Evolutionary conservation across 2,888 invertebrate species (phyloP).

Genomic region (Mesorhabditis spiculigera): DNA sequence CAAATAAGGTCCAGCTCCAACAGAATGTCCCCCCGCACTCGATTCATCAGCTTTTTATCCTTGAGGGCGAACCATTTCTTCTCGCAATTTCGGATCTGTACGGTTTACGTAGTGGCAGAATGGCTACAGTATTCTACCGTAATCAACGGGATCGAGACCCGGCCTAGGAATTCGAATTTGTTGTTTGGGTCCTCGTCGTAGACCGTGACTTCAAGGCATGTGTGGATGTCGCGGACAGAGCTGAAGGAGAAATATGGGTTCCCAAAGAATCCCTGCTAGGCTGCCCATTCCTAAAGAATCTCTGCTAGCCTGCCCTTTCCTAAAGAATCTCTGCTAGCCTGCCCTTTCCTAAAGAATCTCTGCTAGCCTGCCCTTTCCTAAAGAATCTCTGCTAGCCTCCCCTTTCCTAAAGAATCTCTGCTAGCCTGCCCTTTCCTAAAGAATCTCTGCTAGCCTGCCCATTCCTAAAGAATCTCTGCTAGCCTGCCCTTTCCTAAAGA

Average conservation of each 20-base stretch:
- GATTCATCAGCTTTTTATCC: constrained; percentile 77
- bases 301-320: too few relatives aligned
- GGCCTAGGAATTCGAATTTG: constrained; percentile 84
- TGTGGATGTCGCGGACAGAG: constrained; percentile 79
- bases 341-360: neutral
- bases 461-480: too few relatives aligned
- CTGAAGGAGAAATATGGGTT: constrained; percentile 45
- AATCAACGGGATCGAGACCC: constrained; percentile 80
- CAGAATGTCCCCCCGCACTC: constrained; percentile 70
- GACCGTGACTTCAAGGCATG: constrained; percentile 87
- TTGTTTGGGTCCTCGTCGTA: constrained; percentile 97
- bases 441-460: neutral
- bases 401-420: neutral
- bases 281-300: too few relatives aligned
- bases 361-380: too few relatives aligned
- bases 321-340: neutral
- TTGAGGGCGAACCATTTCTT: constrained; percentile 93
- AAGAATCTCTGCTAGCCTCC: neutral
- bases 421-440: too few relatives aligned
- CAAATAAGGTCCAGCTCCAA: constrained; percentile 86
- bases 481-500: neutral
- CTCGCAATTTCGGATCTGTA: constrained; percentile 78
- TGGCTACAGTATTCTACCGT: constrained; percentile 53
- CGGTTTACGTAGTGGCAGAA: neutral
- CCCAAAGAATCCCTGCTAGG: too few relatives aligned